Evolutionary conservation across 2,888 invertebrate species (phyloP).

Genomic region (Platerodrilus igneus): DNA sequence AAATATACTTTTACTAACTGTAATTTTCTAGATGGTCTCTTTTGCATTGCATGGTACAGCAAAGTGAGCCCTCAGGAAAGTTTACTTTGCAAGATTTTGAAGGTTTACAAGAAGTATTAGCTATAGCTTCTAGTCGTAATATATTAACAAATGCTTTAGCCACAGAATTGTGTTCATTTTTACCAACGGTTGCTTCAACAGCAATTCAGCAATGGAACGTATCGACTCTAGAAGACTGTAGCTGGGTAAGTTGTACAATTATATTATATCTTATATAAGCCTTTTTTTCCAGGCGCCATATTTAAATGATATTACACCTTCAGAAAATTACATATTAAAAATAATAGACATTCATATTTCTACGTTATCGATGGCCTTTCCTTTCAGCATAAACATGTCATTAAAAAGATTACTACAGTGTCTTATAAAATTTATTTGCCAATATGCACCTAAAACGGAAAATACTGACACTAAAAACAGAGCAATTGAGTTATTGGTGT

Average conservation of each 20-base stretch:
- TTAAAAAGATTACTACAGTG: conserved; percentile 62
- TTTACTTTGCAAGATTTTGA: conserved; percentile 49
- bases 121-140: conserved; percentile 46
- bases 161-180: conserved; percentile 51
- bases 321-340: conserved; percentile 76
- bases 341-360: conserved; percentile 65
- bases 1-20: conserved; percentile 1
- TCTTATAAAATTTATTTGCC: conserved; percentile 60
- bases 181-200: conserved; percentile 54
- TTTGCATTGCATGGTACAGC: conserved; percentile 42
- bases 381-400: conserved; percentile 58
- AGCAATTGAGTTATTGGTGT: conserved; percentile 65
- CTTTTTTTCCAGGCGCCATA: conserved; percentile 57
- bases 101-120: conserved; percentile 46
- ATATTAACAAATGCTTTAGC: conserved; percentile 43
- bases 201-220: conserved; percentile 61
- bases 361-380: conserved; percentile 57
- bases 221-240: conserved; percentile 53
- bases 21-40: conserved; percentile 37
- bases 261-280: background rate
- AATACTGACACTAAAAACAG: conserved; percentile 59
- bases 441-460: conserved; percentile 59
- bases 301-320: conserved; percentile 73
- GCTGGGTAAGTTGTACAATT: conserved; percentile 51
- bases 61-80: conserved; percentile 45